A percentile compares a stretch with the other conserved stretches of the same genome.
Evolutionary conservation across 2,113 vertebrate genomes (phyloP).

Genomic region (Chitala chitala): DNA sequence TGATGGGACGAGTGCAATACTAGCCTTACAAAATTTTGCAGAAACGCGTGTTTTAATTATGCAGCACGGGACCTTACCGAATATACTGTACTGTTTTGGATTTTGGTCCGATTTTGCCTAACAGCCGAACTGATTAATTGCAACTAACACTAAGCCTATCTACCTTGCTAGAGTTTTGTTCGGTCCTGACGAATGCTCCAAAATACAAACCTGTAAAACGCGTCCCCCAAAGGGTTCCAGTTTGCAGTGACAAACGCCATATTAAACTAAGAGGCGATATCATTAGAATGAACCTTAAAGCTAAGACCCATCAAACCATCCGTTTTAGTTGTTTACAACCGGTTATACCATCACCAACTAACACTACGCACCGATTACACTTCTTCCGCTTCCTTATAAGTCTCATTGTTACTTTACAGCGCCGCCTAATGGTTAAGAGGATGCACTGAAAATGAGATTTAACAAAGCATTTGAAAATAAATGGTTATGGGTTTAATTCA

Average conservation of each 20-base stretch:
- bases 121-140: not conserved
- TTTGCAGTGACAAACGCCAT: conserved; percentile 50
- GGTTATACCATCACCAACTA: not conserved
- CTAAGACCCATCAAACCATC: too few relatives aligned
- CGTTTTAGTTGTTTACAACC: not conserved
- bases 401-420: not conserved
- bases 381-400: not conserved
- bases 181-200: not conserved
- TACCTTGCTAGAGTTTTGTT: not conserved
- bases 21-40: too few relatives aligned
- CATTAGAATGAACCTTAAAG: not conserved
- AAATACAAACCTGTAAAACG: conserved; percentile 45
- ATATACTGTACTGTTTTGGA: too few relatives aligned
- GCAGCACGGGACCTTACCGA: too few relatives aligned
- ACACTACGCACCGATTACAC: too few relatives aligned
- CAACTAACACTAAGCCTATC: not conserved
- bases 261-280: not conserved
- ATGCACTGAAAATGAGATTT: not conserved
- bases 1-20: too few relatives aligned
- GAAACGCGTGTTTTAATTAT: too few relatives aligned
- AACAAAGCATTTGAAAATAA: not conserved
- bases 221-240: conserved; percentile 46
- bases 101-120: too few relatives aligned
- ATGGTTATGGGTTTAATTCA: too few relatives aligned
- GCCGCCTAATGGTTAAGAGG: not conserved